These are phyloP conservation scores for Odobenus rosmarus DNA, from an alignment of 2,113 vertebrate genomes.

Conservation along the genomic window DNA sequence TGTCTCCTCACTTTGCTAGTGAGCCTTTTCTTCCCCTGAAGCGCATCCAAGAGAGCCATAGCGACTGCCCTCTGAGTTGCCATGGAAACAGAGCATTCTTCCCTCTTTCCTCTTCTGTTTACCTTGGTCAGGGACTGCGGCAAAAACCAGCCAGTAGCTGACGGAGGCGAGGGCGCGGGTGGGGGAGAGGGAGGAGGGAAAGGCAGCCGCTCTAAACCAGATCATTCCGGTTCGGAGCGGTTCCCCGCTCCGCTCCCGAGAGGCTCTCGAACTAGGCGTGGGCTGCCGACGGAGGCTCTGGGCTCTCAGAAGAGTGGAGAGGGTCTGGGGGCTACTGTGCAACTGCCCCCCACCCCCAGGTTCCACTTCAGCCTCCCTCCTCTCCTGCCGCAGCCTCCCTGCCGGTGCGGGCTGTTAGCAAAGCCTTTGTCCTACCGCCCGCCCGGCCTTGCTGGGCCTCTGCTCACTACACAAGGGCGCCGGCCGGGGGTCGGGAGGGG, in stretches of 20 bases:
- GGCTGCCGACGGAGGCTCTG: not conserved
- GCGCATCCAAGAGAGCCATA: constrained; percentile 92
- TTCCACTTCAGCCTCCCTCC: rapidly evolving
- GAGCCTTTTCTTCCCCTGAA: constrained; percentile 92
- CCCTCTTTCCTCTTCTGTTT: constrained; percentile 47
- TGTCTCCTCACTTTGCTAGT: constrained; percentile 90
- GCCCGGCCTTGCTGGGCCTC: constrained; percentile 85
- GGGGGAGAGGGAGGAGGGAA: not conserved
- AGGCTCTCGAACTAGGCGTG: not conserved
- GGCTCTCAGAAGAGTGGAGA: rapidly evolving
- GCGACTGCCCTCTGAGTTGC: constrained; percentile 82
- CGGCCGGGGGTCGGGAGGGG: not conserved
- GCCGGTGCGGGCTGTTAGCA: constrained; percentile 81
- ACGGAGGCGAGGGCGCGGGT: not conserved
- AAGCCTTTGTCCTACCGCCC: constrained; percentile 87
- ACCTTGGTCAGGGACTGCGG: constrained; percentile 71
- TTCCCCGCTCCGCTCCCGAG: not conserved
- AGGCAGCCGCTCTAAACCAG: constrained; percentile 48
- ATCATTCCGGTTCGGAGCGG: constrained; percentile 57
- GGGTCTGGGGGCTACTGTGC: rapidly evolving
- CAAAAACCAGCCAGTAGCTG: constrained; percentile 60
- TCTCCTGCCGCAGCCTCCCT: not conserved
- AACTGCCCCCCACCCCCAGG: no score
- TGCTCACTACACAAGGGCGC: constrained; percentile 56
- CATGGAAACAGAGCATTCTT: constrained; percentile 58